These are phyloP conservation scores for Centropus unirufus DNA, from an alignment of 2,113 vertebrate species.

Conservation along the genomic window DNA sequence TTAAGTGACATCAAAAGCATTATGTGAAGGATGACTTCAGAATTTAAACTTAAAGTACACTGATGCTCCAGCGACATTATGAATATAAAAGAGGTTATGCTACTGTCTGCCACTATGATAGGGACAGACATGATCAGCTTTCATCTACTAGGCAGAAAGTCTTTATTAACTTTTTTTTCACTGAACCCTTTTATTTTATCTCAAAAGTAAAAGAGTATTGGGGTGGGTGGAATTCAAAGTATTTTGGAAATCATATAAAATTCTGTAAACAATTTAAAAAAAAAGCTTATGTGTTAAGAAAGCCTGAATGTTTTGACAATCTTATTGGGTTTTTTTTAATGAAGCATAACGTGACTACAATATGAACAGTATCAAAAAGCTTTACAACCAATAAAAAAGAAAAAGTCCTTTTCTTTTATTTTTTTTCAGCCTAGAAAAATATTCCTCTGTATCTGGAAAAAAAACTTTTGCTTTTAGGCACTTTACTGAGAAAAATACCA, in stretches of 20 bases:
- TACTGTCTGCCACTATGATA: neutral
- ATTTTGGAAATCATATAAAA: neutral
- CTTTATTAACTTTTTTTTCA: neutral
- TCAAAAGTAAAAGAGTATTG: neutral
- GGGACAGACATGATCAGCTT: neutral
- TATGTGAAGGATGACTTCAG: neutral
- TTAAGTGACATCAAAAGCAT: conserved; percentile 33
- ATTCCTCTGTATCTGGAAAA: neutral
- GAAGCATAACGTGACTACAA: neutral
- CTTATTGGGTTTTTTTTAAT: neutral
- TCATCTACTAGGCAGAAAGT: neutral
- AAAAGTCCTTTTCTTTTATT: neutral
- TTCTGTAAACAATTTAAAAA: neutral
- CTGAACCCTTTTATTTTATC: neutral
- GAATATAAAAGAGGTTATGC: neutral
- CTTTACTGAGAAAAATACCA: neutral
- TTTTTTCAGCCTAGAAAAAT: neutral
- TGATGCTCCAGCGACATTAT: neutral
- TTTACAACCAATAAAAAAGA: neutral
- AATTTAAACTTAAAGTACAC: conserved; percentile 1
- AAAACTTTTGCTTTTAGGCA: neutral
- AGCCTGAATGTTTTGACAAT: neutral
- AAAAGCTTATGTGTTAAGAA: neutral
- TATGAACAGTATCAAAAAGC: neutral
- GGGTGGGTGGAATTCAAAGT: neutral